phyloP scores from a whole-genome alignment of 2,888 invertebrate species.

The Volucella inanis region DNA sequence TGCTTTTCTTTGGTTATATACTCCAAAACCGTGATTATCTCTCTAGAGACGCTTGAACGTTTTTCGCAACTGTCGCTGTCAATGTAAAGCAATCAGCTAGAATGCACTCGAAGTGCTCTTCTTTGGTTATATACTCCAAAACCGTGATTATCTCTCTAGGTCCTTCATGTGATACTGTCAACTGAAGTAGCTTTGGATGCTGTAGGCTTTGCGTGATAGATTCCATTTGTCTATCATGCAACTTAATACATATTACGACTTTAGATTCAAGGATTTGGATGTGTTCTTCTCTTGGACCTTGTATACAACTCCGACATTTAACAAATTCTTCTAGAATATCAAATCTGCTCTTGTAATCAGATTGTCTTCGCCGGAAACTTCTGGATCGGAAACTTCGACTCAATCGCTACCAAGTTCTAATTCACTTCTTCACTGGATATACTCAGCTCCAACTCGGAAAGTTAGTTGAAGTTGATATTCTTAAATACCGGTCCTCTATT shows the following conservation, averaged over 20 bases:
- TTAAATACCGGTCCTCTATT: no score
- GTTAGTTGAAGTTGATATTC: no score
- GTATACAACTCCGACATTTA: constrained; percentile 89
- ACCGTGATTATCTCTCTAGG: constrained; percentile 92
- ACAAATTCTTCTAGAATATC: constrained; percentile 89
- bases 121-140: constrained; percentile 95
- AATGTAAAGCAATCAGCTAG: constrained; percentile 96
- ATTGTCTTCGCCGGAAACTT: constrained; percentile 78
- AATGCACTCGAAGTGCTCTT: constrained; percentile 96
- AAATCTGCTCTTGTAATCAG: constrained; percentile 87
- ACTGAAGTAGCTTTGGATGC: constrained; percentile 92
- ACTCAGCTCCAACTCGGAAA: no score
- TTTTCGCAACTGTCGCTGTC: no score
- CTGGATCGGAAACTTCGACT: constrained; percentile 78
- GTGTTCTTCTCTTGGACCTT: constrained; percentile 87
- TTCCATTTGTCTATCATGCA: constrained; percentile 89
- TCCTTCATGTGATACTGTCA: constrained; percentile 91
- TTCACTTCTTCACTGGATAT: constrained; percentile 88
- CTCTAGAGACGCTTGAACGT: no score
- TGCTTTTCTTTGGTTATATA: constrained; percentile 96
- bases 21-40: constrained; percentile 94
- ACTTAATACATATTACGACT: constrained; percentile 89
- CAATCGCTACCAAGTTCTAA: constrained; percentile 86
- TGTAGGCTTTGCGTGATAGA: no score
- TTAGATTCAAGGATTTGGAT: constrained; percentile 91